A percentile compares a stretch with the other conserved stretches of the same genome.
Conservation (phyloP, 2,797 vertebrate genomes). For the Tenualosa ilisha region DNA sequence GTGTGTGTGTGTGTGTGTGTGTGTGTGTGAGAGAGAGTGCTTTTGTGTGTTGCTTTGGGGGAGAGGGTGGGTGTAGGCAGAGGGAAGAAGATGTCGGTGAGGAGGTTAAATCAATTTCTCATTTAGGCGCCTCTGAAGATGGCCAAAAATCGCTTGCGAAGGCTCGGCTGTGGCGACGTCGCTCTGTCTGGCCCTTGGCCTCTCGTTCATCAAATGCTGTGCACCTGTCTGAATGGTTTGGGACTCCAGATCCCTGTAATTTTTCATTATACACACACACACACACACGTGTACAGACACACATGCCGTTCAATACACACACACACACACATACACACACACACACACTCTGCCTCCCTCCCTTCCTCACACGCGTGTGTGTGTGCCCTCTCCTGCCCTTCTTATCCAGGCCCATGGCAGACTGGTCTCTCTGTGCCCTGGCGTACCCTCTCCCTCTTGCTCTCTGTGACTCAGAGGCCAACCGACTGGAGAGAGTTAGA, state of each 20-base stretch:
- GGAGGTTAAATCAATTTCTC: constrained; percentile 12
- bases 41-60: neutral
- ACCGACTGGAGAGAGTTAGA: neutral
- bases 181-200: constrained; percentile 6
- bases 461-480: neutral
- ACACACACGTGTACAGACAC: neutral
- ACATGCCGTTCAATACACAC: neutral
- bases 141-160: neutral
- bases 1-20: no score
- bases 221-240: neutral
- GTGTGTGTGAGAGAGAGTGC: neutral
- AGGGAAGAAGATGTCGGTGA: neutral
- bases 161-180: neutral
- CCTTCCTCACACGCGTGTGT: neutral
- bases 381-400: neutral
- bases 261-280: neutral
- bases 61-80: no score
- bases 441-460: neutral
- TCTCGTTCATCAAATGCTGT: neutral
- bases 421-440: neutral
- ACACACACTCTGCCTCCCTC: neutral
- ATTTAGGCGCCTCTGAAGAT: neutral
- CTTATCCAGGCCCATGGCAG: neutral
- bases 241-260: neutral
- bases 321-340: neutral